Conservation (phyloP, 2,888 invertebrate species). For the Drosophila atripex region DNA sequence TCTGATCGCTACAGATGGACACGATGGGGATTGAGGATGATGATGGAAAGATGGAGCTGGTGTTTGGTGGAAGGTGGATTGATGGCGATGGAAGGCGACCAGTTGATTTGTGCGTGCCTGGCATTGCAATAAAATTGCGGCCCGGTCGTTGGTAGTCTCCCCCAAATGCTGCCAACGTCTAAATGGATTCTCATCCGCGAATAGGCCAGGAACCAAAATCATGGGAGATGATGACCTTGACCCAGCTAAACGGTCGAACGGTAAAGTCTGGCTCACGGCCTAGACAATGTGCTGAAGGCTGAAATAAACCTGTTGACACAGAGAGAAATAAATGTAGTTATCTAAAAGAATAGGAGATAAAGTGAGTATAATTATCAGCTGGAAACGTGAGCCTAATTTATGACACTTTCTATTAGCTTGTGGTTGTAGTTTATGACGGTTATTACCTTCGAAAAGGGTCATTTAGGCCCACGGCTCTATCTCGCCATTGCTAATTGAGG, state of each 20-base stretch:
- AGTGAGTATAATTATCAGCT: neutral
- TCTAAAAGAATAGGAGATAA: neutral
- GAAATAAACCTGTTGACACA: conserved; percentile 31
- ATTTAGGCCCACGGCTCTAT: neutral
- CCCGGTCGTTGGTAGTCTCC: conserved; percentile 1
- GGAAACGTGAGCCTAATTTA: neutral
- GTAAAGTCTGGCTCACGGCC: conserved; percentile 42
- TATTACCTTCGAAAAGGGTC: neutral
- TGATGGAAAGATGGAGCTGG: neutral
- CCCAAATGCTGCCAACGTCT: conserved; percentile 10
- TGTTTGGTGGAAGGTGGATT: conserved; percentile 12
- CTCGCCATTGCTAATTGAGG: neutral
- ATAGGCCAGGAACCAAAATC: conserved; percentile 24
- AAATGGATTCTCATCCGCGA: conserved; percentile 9
- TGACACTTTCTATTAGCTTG: neutral
- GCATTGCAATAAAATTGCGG: conserved; percentile 33
- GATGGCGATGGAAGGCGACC: conserved; percentile 38
- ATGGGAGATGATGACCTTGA: conserved; percentile 64
- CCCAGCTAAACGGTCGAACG: conserved; percentile 59
- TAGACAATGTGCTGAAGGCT: conserved; percentile 19
- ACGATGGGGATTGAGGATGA: conserved; percentile 6
- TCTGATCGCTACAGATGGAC: conserved; percentile 19
- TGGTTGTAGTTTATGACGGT: conserved; percentile 1
- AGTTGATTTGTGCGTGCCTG: conserved; percentile 49
- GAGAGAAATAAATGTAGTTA: neutral